phyloP scores from a whole-genome alignment of 1,140 invertebrate species.

The Acromyrmex heyeri region DNA sequence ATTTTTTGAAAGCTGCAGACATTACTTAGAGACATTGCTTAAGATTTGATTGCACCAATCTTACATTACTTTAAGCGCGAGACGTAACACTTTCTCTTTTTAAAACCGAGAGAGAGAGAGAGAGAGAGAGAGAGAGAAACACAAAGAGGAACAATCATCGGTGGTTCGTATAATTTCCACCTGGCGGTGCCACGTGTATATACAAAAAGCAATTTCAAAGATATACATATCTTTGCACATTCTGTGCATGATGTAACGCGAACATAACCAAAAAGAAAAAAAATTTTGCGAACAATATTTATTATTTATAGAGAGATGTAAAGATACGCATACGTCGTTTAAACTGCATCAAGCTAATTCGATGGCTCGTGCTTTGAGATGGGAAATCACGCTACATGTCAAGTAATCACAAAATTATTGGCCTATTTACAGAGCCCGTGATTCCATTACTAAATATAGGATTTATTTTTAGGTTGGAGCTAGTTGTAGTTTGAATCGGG shows the following conservation, averaged over 20 bases:
- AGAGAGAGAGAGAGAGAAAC: no score
- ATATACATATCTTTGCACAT: background rate
- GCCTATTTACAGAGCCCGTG: slow-evolving; percentile 19
- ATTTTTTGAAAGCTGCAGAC: no score
- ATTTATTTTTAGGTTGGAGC: slow-evolving; percentile 84
- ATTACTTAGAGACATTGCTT: no score
- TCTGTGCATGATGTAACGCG: slow-evolving; percentile 58
- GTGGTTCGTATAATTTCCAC: background rate
- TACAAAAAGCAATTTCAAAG: background rate
- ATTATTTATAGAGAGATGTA: slow-evolving; percentile 69
- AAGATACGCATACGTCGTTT: slow-evolving; percentile 13
- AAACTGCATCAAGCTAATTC: slow-evolving; percentile 9
- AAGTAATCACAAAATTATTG: slow-evolving; percentile 12
- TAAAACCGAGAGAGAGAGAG: no score
- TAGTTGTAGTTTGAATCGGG: slow-evolving; percentile 75
- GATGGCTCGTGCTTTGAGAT: slow-evolving; percentile 55
- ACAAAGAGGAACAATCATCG: no score
- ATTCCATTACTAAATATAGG: slow-evolving; percentile 80
- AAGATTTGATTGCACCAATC: no score
- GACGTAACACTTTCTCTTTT: no score
- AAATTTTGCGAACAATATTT: slow-evolving; percentile 70
- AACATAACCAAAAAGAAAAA: slow-evolving; percentile 68
- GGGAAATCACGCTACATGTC: slow-evolving; percentile 2
- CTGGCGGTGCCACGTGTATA: background rate
- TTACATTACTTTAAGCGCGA: no score